Percentiles rank a stretch among this genome's conserved stretches.
Conservation (phyloP, 1,140 invertebrate species). For the Semibalanus balanoides region DNA sequence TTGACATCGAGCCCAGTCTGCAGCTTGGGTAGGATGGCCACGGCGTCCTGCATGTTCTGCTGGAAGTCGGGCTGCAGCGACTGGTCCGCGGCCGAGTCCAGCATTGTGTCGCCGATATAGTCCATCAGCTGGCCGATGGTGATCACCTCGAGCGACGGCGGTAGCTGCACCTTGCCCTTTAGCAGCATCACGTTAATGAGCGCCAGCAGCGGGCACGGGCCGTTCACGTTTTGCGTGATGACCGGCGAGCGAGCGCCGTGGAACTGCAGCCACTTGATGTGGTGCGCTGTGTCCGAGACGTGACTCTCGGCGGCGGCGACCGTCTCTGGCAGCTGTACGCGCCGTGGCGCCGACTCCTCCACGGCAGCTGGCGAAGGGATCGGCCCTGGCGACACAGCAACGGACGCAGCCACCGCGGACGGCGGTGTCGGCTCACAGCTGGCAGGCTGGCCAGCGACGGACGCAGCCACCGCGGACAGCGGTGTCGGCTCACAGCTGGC, state of each 20-base stretch:
- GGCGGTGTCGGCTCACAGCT: no score
- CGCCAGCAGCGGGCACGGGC: constrained; percentile 44
- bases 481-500: no score
- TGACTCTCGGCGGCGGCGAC: neutral
- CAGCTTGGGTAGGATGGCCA: constrained; percentile 41
- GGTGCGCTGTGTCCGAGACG: neutral
- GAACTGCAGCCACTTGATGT: neutral
- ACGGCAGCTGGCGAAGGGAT: no score
- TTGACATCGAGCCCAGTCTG: constrained; percentile 47
- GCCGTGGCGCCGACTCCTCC: no score
- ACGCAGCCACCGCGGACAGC: no score
- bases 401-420: no score
- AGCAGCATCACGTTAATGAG: constrained; percentile 43
- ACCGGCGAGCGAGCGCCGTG: constrained; percentile 27
- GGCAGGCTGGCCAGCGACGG: no score
- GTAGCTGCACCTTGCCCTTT: constrained; percentile 30
- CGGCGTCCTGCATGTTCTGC: constrained; percentile 44
- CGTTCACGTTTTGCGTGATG: constrained; percentile 46
- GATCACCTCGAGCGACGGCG: constrained; percentile 34
- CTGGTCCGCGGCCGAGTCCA: constrained; percentile 23
- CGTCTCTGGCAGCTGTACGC: neutral
- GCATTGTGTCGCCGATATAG: constrained; percentile 22
- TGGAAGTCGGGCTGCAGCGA: constrained; percentile 39
- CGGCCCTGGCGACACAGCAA: no score
- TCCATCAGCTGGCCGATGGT: constrained; percentile 39